Evolutionary conservation across 37 sponge, comb jelly and placozoan species (phyloP).

Genomic region (Tethya wilhelma): DNA sequence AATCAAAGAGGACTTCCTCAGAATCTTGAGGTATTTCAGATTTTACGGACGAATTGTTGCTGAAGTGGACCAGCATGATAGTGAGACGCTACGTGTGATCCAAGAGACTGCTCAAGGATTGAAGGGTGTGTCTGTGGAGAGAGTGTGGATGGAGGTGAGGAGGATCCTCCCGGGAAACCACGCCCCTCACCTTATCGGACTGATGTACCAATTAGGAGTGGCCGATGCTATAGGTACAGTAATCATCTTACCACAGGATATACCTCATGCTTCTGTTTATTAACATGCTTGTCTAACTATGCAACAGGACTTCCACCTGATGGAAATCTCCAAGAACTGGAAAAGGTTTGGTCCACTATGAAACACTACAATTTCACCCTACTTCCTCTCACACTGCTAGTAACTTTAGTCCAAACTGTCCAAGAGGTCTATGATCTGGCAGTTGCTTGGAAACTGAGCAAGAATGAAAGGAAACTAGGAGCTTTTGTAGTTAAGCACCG

Average conservation of each 20-base stretch:
- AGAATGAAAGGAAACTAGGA: conserved; percentile 68
- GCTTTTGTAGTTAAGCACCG: conserved; percentile 62
- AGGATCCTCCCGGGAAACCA: conserved; percentile 81
- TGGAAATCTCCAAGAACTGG: conserved; percentile 64
- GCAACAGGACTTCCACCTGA: conserved; percentile 61
- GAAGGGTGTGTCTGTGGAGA: conserved; percentile 79
- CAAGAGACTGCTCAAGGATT: conserved; percentile 76
- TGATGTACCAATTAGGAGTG: conserved; percentile 89
- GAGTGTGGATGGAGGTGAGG: conserved; percentile 90
- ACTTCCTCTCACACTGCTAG: conserved; percentile 77
- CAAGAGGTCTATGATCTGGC: conserved; percentile 52
- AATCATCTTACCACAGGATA: no score
- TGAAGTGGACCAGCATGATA: conserved; percentile 64
- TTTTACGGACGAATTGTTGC: conserved; percentile 84
- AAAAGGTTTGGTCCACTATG: conserved; percentile 65
- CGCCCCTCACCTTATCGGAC: conserved; percentile 71
- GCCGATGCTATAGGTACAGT: no score
- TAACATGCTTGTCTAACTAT: no score
- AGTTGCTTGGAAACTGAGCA: conserved; percentile 86
- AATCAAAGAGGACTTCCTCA: conserved; percentile 92
- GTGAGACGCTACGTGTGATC: conserved; percentile 78
- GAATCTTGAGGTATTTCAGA: conserved; percentile 94
- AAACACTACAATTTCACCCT: conserved; percentile 49
- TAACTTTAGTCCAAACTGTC: conserved; percentile 49
- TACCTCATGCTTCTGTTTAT: no score